Evolutionary conservation across 2,888 invertebrate species (phyloP), one percentile per base, ranked within the genome.

Genomic region (Ennomos quercinarius): DNA sequence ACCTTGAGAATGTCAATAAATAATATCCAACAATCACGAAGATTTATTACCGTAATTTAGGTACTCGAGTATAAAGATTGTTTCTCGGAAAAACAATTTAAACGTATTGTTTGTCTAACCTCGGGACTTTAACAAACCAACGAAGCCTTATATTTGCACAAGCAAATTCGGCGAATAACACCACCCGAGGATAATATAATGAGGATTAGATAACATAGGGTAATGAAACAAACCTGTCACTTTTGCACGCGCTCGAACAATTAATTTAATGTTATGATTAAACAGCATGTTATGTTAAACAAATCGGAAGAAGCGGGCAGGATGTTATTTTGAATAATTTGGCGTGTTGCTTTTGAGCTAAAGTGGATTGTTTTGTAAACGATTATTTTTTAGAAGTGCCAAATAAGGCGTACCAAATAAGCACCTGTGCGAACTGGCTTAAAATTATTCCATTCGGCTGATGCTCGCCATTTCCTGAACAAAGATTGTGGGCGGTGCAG

Each of bases 401-500:
- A 35, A 46, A 13, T 41, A 53, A 3, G 27, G 39, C 34, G 41
- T 27, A 27, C 3, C 35, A 46, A 43, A 48, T 43, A 41, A 46
- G 34, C 41, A 43, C 39, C 42, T 45, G 45, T 56, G 57, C 46
- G 37, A 10, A 54, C 42, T 54, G 55, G 41, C 38, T 57, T 51
- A 58, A 61, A 63, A 61, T 55, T 51, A 59, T 44, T 39, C 37
- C 44, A 53, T 49, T 47, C 71, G 73, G 74, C 71, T 72, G 73
- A 74, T 73, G 73, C 67, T 71, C 71, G 71, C 66, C 70, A 77
- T 83, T 85, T 87, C 84, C 85, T 81, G 83, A 78, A 82, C 76
- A 69, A 67, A 67, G 59, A 61, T 63, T 66, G 80, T 78, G 74
- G 80, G 82, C 76, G 77, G 75, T 54, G 72, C 67, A 65, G 53